Evolutionary conservation across 37 sponge, comb jelly and placozoan species (phyloP).

Genomic region (Spongilla lacustris): DNA sequence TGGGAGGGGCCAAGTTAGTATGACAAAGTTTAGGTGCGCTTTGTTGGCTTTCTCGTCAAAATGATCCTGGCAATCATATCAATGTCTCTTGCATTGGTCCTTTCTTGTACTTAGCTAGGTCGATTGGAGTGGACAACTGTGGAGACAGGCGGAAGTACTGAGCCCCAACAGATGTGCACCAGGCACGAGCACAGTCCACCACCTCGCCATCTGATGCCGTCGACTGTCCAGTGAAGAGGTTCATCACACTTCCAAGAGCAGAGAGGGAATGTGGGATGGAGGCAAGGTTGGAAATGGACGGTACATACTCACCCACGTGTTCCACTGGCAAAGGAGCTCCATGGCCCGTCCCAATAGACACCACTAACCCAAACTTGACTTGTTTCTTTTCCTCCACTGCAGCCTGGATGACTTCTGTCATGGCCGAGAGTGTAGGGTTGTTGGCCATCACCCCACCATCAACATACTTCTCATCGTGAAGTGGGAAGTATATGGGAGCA

Average conservation of each 20-base stretch:
- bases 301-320: conserved; percentile 1
- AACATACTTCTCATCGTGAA: conserved; percentile 4
- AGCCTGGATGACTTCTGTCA: neutral
- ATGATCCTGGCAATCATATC: conserved; percentile 15
- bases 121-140: conserved; percentile 7
- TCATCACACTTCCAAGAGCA: conserved; percentile 3
- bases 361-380: neutral
- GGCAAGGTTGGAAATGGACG: neutral
- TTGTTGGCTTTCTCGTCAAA: neutral
- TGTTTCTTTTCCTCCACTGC: conserved; percentile 20
- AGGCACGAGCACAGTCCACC: conserved; percentile 44
- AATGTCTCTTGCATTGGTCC: conserved; percentile 12
- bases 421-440: conserved; percentile 18
- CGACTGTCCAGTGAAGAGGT: conserved; percentile 26
- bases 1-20: too few species aligned
- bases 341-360: conserved; percentile 33
- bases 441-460: conserved; percentile 44
- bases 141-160: conserved; percentile 40
- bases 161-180: conserved; percentile 22
- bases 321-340: neutral
- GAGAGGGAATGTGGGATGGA: neutral
- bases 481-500: conserved; percentile 26
- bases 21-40: too few species aligned
- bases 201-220: conserved; percentile 55
- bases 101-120: neutral